phyloP scores from a whole-genome alignment of 92 coral and sea anemone genomes.

The Ricordea florida region DNA sequence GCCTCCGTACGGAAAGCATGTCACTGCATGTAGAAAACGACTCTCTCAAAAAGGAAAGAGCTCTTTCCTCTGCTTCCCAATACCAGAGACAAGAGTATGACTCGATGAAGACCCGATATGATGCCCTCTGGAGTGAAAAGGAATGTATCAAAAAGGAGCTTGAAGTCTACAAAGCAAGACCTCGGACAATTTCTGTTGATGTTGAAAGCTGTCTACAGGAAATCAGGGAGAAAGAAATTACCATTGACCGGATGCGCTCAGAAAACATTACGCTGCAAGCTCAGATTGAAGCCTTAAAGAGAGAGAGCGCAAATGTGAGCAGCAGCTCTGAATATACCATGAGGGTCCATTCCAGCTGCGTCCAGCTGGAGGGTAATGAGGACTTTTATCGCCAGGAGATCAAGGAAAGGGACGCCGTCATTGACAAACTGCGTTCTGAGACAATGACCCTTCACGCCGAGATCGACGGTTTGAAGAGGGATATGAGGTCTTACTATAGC shows the following conservation, averaged over 20 bases:
- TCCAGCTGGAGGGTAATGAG: slow-evolving; percentile 7
- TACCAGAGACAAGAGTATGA: not conserved
- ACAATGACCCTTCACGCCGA: slow-evolving; percentile 35
- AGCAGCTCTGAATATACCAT: slow-evolving; percentile 1
- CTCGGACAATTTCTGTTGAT: not conserved
- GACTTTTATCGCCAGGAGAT: slow-evolving; percentile 53
- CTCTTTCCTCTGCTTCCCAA: not conserved
- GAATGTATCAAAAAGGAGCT: not conserved
- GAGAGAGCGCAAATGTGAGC: slow-evolving; percentile 1
- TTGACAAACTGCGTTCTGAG: slow-evolving; percentile 29
- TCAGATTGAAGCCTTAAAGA: slow-evolving; percentile 43
- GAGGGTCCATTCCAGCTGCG: not conserved
- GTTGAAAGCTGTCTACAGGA: slow-evolving; percentile 43
- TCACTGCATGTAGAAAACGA: slow-evolving; percentile 12
- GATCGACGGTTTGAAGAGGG: slow-evolving; percentile 13
- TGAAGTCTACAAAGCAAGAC: not conserved
- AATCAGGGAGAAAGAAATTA: slow-evolving; percentile 32
- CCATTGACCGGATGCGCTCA: slow-evolving; percentile 36
- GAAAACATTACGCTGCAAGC: slow-evolving; percentile 39
- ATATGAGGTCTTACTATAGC: slow-evolving; percentile 2
- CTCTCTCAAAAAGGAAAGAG: not conserved
- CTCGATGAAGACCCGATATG: not conserved
- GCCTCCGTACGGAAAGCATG: slow-evolving; percentile 1
- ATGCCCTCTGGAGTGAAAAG: not conserved
- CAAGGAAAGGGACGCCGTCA: slow-evolving; percentile 34